Evolutionary conservation across 2,888 invertebrate species (phyloP).

Genomic region (Fabriciana adippe): DNA sequence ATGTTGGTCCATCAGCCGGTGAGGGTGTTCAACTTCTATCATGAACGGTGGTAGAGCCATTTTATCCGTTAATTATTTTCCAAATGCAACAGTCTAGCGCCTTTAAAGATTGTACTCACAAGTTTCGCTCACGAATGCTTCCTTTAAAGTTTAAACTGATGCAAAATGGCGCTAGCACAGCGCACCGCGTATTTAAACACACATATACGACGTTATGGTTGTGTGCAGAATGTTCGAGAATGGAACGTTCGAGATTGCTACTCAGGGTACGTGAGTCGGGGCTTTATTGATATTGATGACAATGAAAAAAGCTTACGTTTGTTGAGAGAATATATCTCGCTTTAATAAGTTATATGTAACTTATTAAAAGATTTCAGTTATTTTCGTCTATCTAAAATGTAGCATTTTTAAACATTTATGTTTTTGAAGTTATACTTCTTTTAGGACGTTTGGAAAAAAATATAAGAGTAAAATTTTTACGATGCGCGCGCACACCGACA

Average conservation of each 20-base stretch:
- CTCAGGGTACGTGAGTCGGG: slow-evolving; percentile 40
- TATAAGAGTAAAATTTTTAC: no score
- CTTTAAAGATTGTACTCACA: slow-evolving; percentile 11
- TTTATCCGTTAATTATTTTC: no score
- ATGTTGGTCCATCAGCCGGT: slow-evolving; percentile 77
- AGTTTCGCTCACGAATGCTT: slow-evolving; percentile 43
- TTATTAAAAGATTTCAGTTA: no score
- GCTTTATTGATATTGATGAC: slow-evolving; percentile 31
- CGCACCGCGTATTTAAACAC: slow-evolving; percentile 48
- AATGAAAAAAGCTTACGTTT: no score
- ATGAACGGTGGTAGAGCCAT: slow-evolving; percentile 80
- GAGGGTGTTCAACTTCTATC: slow-evolving; percentile 65
- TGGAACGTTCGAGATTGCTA: slow-evolving; percentile 55
- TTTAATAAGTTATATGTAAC: no score
- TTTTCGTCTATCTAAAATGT: slow-evolving; percentile 7
- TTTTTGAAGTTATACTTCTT: neutral
- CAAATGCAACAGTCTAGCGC: no score
- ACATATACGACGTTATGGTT: slow-evolving; percentile 52
- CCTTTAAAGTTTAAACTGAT: slow-evolving; percentile 57
- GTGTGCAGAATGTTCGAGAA: slow-evolving; percentile 58
- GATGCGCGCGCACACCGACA: no score
- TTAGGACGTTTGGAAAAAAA: no score
- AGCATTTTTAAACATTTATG: neutral
- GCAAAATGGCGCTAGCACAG: slow-evolving; percentile 44
- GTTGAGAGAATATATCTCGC: no score